Evolutionary conservation across 2,113 vertebrate genomes (phyloP).

Genomic region (Ptilorrhoa leucosticta): DNA sequence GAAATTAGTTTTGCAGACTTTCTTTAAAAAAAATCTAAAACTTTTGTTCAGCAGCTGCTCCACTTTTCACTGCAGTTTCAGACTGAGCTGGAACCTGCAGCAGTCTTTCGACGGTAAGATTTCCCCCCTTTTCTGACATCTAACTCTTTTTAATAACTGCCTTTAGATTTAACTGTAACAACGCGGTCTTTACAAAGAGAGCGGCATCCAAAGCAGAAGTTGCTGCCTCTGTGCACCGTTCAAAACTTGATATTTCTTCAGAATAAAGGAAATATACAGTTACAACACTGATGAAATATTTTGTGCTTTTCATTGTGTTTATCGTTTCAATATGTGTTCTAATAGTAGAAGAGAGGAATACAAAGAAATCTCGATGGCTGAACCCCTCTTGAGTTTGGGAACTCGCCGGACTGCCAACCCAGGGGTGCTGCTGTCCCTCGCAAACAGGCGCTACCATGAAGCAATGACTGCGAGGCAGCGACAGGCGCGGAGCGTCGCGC

Average conservation of each 20-base stretch:
- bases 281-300: slow-evolving; percentile 63
- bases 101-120: slow-evolving; percentile 72
- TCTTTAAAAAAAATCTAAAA: slow-evolving; percentile 69
- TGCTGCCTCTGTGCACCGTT: slow-evolving; percentile 12
- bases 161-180: slow-evolving; percentile 36
- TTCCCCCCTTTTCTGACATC: slow-evolving; percentile 64
- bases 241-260: slow-evolving; percentile 62
- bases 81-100: slow-evolving; percentile 72
- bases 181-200: slow-evolving; percentile 20
- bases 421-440: neutral
- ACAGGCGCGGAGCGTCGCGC: neutral
- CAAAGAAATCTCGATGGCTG: slow-evolving; percentile 40
- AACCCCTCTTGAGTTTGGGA: neutral
- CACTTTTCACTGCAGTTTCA: slow-evolving; percentile 67
- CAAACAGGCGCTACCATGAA: neutral
- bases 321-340: slow-evolving; percentile 77
- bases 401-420: neutral
- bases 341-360: slow-evolving; percentile 62
- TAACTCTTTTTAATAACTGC: slow-evolving; percentile 34
- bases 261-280: slow-evolving; percentile 57
- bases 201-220: slow-evolving; percentile 37
- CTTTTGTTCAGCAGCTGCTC: slow-evolving; percentile 79
- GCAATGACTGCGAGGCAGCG: fast-evolving
- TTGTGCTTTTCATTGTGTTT: slow-evolving; percentile 74
- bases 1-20: slow-evolving; percentile 85